Conservation (phyloP, 2,888 invertebrate species). For the Lycocerus yunnanus region DNA sequence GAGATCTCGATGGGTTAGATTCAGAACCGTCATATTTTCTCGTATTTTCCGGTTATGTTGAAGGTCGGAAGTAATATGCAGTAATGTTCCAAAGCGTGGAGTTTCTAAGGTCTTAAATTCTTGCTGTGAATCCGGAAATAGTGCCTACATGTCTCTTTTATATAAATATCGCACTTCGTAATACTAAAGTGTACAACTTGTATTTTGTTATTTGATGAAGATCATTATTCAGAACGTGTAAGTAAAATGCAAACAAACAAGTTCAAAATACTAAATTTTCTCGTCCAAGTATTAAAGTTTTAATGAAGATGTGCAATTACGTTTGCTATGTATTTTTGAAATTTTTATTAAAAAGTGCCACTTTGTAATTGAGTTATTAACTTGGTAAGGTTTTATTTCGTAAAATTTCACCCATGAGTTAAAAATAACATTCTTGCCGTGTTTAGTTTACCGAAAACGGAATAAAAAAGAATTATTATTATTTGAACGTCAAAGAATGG, state of each 20-base stretch:
- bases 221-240: not conserved
- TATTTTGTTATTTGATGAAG: not conserved
- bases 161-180: conserved; percentile 15
- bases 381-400: not conserved
- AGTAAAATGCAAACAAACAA: not conserved
- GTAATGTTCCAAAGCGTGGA: conserved; percentile 20
- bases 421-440: not conserved
- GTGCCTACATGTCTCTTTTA: conserved; percentile 17
- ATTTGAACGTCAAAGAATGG: not conserved
- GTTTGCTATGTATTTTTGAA: not conserved
- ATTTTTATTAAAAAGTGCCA: not conserved
- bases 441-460: not conserved
- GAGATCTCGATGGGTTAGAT: conserved; percentile 9
- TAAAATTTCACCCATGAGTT: not conserved
- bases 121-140: conserved; percentile 14
- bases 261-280: not conserved
- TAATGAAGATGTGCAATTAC: not conserved
- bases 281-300: not conserved
- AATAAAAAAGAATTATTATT: not conserved
- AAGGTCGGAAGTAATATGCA: conserved; percentile 34
- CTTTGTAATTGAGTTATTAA: not conserved
- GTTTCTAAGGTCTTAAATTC: conserved; percentile 20
- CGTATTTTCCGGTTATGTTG: conserved; percentile 19
- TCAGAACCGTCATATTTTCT: conserved; percentile 18
- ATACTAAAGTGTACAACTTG: not conserved